A percentile compares a stretch with the other conserved stretches of the same genome.
These are phyloP conservation scores for Hippocampus comes DNA, from an alignment of 2,113 vertebrate genomes.

Conservation along the genomic window DNA sequence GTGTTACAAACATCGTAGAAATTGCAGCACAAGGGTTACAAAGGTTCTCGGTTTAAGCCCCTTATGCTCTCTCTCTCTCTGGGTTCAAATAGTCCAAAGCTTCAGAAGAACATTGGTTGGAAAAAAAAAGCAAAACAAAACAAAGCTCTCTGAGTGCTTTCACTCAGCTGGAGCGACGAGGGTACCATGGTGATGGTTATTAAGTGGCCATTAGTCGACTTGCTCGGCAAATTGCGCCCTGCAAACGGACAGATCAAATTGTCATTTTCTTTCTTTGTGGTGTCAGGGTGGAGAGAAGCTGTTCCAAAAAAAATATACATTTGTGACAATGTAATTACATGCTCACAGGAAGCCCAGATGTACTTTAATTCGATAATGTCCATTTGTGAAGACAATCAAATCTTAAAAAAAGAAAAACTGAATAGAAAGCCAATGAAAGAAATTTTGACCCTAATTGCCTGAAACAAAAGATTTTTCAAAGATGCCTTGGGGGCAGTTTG, in stretches of 20 bases:
- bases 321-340: conserved; percentile 48
- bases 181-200: conserved; percentile 48
- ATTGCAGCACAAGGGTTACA: not conserved
- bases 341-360: conserved; percentile 36
- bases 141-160: conserved; percentile 8
- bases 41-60: not conserved
- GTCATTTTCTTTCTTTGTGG: not conserved
- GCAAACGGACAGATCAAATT: not conserved
- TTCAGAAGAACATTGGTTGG: conserved; percentile 4
- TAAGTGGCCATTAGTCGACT: conserved; percentile 44
- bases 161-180: conserved; percentile 27
- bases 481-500: not conserved
- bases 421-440: not conserved
- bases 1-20: no score
- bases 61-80: not conserved
- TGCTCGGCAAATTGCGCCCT: not conserved
- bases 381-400: not conserved
- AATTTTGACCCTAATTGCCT: conserved; percentile 4
- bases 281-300: conserved; percentile 25
- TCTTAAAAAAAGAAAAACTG: conserved; percentile 9
- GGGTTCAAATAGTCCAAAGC: conserved; percentile 14
- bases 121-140: not conserved
- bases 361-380: not conserved
- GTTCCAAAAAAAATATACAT: conserved; percentile 22
- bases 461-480: not conserved